Evolutionary conservation across 2,888 invertebrate genomes (phyloP).

Genomic region (Sycophila texana): DNA sequence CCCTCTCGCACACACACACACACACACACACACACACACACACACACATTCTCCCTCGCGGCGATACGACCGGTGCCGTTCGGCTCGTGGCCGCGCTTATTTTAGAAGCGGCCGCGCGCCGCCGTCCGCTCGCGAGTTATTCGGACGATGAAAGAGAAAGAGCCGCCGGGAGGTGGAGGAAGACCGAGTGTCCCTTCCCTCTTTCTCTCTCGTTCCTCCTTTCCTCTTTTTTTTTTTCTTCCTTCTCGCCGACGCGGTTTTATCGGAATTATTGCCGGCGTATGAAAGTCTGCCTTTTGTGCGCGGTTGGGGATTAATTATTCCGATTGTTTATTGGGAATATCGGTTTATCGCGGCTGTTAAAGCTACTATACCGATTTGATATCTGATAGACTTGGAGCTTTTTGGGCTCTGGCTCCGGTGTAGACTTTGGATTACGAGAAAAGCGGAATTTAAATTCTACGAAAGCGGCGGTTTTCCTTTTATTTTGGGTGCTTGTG

Average conservation of each 20-base stretch:
- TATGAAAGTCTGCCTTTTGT: too few species aligned
- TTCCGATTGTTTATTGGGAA: constrained; percentile 22
- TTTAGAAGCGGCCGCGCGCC: constrained; percentile 64
- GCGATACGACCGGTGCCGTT: constrained; percentile 8
- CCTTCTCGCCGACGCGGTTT: not conserved
- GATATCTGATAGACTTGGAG: too few species aligned
- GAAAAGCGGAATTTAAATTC: too few species aligned
- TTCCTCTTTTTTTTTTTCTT: too few species aligned
- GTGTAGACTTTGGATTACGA: too few species aligned
- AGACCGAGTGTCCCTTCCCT: too few species aligned
- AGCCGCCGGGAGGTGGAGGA: constrained; percentile 23
- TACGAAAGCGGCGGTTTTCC: not conserved
- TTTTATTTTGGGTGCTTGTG: not conserved
- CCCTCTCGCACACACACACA: constrained; percentile 42
- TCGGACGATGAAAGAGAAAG: constrained; percentile 50
- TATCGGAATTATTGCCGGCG: constrained; percentile 36
- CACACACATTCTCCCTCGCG: not conserved
- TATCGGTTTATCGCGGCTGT: not conserved
- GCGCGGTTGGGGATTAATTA: constrained; percentile 1
- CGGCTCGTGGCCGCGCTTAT: constrained; percentile 61
- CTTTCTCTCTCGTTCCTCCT: too few species aligned
- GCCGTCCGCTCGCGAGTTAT: constrained; percentile 20
- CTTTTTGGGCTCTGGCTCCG: too few species aligned
- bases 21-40: too few species aligned
- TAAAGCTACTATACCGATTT: too few species aligned